Percentiles rank a stretch among this genome's conserved stretches.
Conservation (phyloP, 30 jellyfish, hydroid and myxozoan species). For the Nemopilema nomurai region DNA sequence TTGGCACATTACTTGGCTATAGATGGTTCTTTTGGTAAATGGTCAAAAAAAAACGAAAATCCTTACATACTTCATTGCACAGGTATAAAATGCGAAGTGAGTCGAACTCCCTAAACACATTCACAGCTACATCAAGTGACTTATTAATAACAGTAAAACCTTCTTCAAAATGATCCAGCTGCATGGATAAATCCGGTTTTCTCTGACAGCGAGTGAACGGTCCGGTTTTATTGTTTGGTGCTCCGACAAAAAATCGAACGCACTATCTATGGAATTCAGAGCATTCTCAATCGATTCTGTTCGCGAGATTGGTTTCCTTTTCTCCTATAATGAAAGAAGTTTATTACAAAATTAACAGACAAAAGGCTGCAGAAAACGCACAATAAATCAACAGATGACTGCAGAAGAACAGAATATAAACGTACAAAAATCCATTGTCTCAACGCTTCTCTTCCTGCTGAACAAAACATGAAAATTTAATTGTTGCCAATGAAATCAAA, state of each 20-base stretch:
- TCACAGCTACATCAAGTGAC: no score
- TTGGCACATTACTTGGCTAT: no score
- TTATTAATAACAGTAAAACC: neutral
- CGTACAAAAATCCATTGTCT: no score
- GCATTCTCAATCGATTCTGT: constrained; percentile 67
- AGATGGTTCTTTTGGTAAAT: no score
- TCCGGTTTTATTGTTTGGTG: constrained; percentile 61
- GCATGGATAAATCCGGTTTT: neutral
- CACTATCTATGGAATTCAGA: constrained; percentile 60
- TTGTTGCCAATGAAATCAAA: no score
- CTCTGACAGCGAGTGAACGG: neutral
- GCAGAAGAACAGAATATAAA: no score
- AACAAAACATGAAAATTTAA: no score
- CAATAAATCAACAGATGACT: neutral
- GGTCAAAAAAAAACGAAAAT: no score
- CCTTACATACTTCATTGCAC: no score
- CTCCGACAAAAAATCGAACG: constrained; percentile 55
- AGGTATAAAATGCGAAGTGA: no score
- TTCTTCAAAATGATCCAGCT: constrained; percentile 17
- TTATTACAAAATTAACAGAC: neutral
- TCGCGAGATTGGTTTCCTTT: constrained; percentile 28
- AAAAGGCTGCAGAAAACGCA: neutral
- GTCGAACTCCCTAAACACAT: no score
- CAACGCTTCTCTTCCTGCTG: no score
- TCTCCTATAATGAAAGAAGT: constrained; percentile 11